Evolutionary conservation across 2,797 vertebrate genomes (phyloP).

Genomic region (Sus cebifrons): DNA sequence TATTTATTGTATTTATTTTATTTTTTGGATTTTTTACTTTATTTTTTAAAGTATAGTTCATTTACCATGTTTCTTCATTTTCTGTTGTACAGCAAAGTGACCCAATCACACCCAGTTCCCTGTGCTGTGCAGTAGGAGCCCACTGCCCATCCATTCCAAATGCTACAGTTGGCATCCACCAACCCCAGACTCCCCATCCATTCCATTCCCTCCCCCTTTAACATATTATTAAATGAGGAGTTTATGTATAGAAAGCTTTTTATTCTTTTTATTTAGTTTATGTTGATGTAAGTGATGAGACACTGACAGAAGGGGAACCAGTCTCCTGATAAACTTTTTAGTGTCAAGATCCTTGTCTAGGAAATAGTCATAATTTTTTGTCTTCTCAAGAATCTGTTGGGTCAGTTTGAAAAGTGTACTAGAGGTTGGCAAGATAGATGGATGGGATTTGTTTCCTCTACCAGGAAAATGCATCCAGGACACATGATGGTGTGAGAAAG

Average conservation of each 20-base stretch:
- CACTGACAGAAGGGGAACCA: background rate
- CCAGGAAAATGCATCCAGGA: background rate
- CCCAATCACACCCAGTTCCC: too few relatives aligned
- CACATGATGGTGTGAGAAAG: background rate
- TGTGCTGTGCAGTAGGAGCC: too few relatives aligned
- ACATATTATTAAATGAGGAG: background rate
- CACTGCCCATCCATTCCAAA: too few relatives aligned
- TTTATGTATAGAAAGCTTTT: background rate
- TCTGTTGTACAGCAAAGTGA: too few relatives aligned
- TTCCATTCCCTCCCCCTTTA: too few relatives aligned
- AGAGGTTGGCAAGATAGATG: background rate
- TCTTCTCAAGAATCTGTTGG: background rate
- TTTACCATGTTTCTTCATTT: too few relatives aligned
- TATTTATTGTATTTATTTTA: too few relatives aligned
- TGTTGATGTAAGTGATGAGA: background rate
- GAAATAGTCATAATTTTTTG: background rate
- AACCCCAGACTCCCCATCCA: too few relatives aligned
- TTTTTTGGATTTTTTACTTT: too few relatives aligned
- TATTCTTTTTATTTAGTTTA: background rate
- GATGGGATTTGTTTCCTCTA: background rate
- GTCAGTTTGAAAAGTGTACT: background rate
- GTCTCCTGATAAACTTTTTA: background rate
- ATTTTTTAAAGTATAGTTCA: too few relatives aligned
- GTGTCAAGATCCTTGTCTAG: background rate
- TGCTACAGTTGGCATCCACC: too few relatives aligned